Evolutionary conservation across 2,888 invertebrate genomes (phyloP).

Genomic region (Drosophila rubida): DNA sequence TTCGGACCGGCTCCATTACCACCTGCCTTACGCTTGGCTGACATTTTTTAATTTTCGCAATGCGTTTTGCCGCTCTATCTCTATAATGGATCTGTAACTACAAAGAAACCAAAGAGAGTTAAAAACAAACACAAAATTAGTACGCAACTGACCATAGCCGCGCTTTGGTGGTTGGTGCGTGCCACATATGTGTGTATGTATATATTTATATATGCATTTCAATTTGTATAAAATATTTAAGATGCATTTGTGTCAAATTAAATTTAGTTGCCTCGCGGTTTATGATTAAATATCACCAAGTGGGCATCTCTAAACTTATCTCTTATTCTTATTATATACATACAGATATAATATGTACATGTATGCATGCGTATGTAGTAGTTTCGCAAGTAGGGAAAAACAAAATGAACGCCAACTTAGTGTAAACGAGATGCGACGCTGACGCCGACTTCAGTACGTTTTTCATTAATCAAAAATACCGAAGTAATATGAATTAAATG

Average conservation of each 20-base stretch:
- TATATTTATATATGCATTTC: not conserved
- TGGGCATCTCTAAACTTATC: conserved; percentile 45
- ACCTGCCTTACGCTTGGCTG: conserved; percentile 84
- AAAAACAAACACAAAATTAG: conserved; percentile 60
- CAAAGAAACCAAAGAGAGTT: conserved; percentile 21
- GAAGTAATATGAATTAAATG: not conserved
- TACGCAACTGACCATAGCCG: conserved; percentile 64
- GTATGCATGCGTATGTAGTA: conserved; percentile 47
- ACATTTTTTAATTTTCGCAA: conserved; percentile 76
- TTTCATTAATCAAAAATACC: conserved; percentile 24
- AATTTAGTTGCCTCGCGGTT: not conserved
- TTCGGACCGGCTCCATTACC: conserved; percentile 82
- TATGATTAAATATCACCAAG: conserved; percentile 10
- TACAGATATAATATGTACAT: conserved; percentile 3
- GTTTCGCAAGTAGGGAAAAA: conserved; percentile 79
- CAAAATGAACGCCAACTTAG: conserved; percentile 81
- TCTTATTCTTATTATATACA: conserved; percentile 26
- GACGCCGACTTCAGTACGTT: conserved; percentile 51
- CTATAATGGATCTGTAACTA: conserved; percentile 9
- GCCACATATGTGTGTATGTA: conserved; percentile 23
- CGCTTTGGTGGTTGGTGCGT: conserved; percentile 43
- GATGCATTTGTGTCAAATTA: not conserved
- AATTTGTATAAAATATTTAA: not conserved
- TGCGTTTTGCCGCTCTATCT: conserved; percentile 19
- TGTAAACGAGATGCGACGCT: conserved; percentile 49